Evolutionary conservation across 2,113 vertebrate species (phyloP), one percentile per base, ranked within the genome.

Genomic region (Misgurnus anguillicaudatus): DNA sequence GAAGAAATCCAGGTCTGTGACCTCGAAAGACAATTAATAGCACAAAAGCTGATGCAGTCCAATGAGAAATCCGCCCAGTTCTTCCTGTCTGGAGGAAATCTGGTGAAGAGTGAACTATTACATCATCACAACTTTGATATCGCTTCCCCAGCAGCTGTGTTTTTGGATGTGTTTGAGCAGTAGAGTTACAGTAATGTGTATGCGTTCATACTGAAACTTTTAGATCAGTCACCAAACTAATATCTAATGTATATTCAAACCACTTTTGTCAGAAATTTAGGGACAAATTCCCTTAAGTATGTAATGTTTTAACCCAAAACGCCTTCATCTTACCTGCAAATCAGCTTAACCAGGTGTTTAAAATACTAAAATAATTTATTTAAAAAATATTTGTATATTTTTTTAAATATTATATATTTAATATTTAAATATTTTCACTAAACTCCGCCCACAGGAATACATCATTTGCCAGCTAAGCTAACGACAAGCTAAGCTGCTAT

Each of bases 21-120:
- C 17, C 47, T 58, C 24, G 16, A 73, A 9, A 67, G 38, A 69
- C 68, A 75, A 13, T 39, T 1, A 66, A 42, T 24, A 38, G 8
- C 36, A 79, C 45, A 60, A 61, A 47, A 73, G n/a, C 45, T 19
- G 16, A 58, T 41, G 62, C 72, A 45, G 58, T 73, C 45, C 24
- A 16, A 47, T 48, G 64, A 17, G 57, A 80, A 68, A 61, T 71
- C 75, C 67, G 24, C 73, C 60, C 69, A 60, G 45, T 62, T 60
- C 65, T 85, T 85, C 78, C 84, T 85, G 70, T 80, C 21, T 24
- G 62, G 68, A 45, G 68, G 63, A 31, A 63, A 77, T 82, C 77
- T 82, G 42, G 57, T 71, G 66, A 36, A 38, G 13, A 71, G 19
- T 51, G 60, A 45, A 78, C 69, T 38, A 31, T 80, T 41, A 77